Evolutionary conservation across 2,113 vertebrate species (phyloP), one percentile per base, ranked within the genome.

Genomic region (Thunnus maccoyii): DNA sequence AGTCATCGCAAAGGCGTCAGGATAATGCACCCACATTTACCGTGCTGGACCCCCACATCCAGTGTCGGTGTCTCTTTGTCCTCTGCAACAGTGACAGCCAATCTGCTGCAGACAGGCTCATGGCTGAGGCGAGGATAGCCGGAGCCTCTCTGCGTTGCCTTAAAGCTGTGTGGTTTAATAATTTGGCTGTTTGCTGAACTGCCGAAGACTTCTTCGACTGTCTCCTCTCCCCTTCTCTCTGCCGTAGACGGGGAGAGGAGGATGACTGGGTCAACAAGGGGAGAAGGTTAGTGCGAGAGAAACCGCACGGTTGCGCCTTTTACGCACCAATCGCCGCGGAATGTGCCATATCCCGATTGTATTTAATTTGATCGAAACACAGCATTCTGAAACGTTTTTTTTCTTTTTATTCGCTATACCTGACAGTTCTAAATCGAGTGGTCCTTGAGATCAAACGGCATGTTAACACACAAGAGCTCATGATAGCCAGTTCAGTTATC

Each of bases 301-400:
- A 72, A 78, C 46, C 76, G 66, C 78, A 60, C 15, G 54, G 66
- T 27, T 84, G 82, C 72, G 44, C 80, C 65, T 83, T 85, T 89
- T 87, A 82, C 74, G 84, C 88, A 84, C 64, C 54, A 14, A 22
- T 51, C 61, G 4, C 60, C 4, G 32, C 12, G 9, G 1, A 67
- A 6, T 16, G 5, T 44, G 54, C 14, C 11, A 51, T 69, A 44
- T 41, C n/a, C 36, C 17, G 10, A 60, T 58, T 69, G 13, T 2
- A 36, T 17, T 0, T 25, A 18, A 46, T 5, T 2, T 62, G 3
- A 30, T 17, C 51, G 20, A 69, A 15, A 27, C 61, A 11, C 17
- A 46, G 56, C 17, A 17, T 17, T 36, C 13, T 52, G 9, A 11
- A 25, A 2, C 3, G 32, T 4, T 0, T 7, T 41, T 11, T 13